phyloP scores from a whole-genome alignment of 2,888 invertebrate species.

The Allygus modestus region DNA sequence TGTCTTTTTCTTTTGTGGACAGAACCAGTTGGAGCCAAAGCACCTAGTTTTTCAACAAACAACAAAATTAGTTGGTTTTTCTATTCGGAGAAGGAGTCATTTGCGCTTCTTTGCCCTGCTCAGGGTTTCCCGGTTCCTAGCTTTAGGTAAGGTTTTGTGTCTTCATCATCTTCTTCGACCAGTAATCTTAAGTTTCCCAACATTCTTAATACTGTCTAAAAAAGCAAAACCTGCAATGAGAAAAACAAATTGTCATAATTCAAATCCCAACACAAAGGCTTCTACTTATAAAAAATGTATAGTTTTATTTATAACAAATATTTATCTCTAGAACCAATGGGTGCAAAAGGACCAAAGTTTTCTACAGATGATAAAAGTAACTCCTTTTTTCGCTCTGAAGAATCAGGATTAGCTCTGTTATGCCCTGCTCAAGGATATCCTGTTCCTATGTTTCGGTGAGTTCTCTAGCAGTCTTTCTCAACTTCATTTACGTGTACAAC shows the following conservation, averaged over 20 bases:
- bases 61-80: slow-evolving; percentile 80
- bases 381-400: slow-evolving; percentile 78
- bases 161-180: slow-evolving; percentile 56
- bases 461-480: not conserved
- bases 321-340: slow-evolving; percentile 79
- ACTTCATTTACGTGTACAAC: not conserved
- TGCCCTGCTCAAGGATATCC: slow-evolving; percentile 75
- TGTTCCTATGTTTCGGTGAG: slow-evolving; percentile 73
- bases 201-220: too few species aligned
- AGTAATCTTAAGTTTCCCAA: slow-evolving; percentile 69
- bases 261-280: slow-evolving; percentile 42
- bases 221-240: too few species aligned
- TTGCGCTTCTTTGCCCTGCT: slow-evolving; percentile 76
- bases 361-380: slow-evolving; percentile 80
- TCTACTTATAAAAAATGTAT: slow-evolving; percentile 1
- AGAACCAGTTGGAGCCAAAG: slow-evolving; percentile 84
- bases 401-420: slow-evolving; percentile 77
- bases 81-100: slow-evolving; percentile 77
- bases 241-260: too few species aligned
- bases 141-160: slow-evolving; percentile 80
- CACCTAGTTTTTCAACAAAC: slow-evolving; percentile 81
- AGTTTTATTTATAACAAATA: slow-evolving; percentile 25
- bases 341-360: slow-evolving; percentile 83
- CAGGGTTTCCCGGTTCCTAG: slow-evolving; percentile 80
- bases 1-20: slow-evolving; percentile 69